These are phyloP conservation scores for Sicus ferrugineus DNA, from an alignment of 2,888 invertebrate species.

Conservation along the genomic window DNA sequence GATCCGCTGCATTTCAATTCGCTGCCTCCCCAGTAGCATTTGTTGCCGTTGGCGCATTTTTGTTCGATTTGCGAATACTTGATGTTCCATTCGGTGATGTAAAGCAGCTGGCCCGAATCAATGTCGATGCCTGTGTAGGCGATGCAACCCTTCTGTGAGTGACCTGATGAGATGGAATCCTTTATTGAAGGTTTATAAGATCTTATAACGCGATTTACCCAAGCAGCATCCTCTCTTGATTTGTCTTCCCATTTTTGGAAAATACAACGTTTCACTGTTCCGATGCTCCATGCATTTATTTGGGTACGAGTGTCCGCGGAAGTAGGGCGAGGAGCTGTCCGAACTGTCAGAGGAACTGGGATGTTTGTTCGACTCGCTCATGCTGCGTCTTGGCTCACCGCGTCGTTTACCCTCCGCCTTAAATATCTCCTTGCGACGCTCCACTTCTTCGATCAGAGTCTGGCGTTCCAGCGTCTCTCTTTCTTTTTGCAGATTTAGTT, in stretches of 20 bases:
- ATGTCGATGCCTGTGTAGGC: slow-evolving; percentile 81
- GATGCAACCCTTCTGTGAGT: slow-evolving; percentile 76
- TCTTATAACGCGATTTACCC: slow-evolving; percentile 64
- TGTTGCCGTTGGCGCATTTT: slow-evolving; percentile 57
- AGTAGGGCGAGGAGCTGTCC: slow-evolving; percentile 65
- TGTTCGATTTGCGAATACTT: slow-evolving; percentile 63
- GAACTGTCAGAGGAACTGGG: slow-evolving; percentile 69
- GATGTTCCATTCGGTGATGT: slow-evolving; percentile 80
- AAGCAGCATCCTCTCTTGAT: slow-evolving; percentile 80
- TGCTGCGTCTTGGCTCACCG: slow-evolving; percentile 65
- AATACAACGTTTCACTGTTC: slow-evolving; percentile 68
- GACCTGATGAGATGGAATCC: slow-evolving; percentile 65
- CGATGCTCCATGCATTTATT: slow-evolving; percentile 66
- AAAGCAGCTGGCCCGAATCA: slow-evolving; percentile 74
- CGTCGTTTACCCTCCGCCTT: slow-evolving; percentile 72
- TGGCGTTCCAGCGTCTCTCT: slow-evolving; percentile 76
- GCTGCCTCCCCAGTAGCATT: slow-evolving; percentile 55
- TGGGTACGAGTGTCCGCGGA: slow-evolving; percentile 56
- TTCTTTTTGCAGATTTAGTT: slow-evolving; percentile 69
- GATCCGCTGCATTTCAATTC: slow-evolving; percentile 59
- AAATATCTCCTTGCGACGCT: slow-evolving; percentile 79
- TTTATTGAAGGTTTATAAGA: slow-evolving; percentile 14
- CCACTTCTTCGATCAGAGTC: slow-evolving; percentile 78
- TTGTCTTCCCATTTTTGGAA: slow-evolving; percentile 69
- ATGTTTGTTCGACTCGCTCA: slow-evolving; percentile 66